A percentile compares a stretch with the other conserved stretches of the same genome.
phyloP scores from a whole-genome alignment of 2,888 invertebrate species.

The Synanthedon tipuliformis region DNA sequence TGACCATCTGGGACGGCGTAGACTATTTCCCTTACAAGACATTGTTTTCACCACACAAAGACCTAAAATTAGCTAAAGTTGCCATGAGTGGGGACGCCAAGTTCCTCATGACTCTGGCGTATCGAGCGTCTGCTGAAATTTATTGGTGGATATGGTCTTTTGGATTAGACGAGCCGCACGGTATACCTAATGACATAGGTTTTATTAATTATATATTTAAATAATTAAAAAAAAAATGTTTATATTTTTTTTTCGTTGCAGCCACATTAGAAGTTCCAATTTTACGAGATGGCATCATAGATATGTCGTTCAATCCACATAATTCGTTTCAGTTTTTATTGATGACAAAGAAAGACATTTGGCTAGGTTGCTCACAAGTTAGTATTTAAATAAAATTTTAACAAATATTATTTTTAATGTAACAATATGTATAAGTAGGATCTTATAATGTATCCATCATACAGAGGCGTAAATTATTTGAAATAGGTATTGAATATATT shows the following conservation, averaged over 20 bases:
- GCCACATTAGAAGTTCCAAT: conserved; percentile 23
- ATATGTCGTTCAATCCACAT: conserved; percentile 42
- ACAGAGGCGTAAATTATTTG: not conserved
- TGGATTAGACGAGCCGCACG: conserved; percentile 62
- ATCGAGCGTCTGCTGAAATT: conserved; percentile 48
- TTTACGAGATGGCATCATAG: conserved; percentile 26
- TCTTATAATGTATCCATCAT: too few relatives aligned
- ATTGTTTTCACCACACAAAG: conserved; percentile 64
- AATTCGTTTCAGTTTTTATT: conserved; percentile 41
- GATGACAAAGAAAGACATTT: conserved; percentile 41
- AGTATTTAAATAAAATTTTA: conserved; percentile 12
- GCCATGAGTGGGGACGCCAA: conserved; percentile 69
- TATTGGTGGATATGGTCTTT: conserved; percentile 75
- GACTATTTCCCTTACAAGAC: conserved; percentile 63
- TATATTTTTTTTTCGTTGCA: conserved; percentile 12
- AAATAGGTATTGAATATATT: not conserved
- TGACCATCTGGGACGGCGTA: conserved; percentile 71
- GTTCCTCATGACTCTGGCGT: conserved; percentile 68
- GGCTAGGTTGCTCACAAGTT: conserved; percentile 41
- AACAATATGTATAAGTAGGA: too few relatives aligned
- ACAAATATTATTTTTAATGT: not conserved
- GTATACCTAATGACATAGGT: too few relatives aligned
- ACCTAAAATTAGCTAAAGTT: conserved; percentile 37
- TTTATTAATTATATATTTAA: too few relatives aligned
- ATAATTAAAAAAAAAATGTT: too few relatives aligned